Evolutionary conservation across 1,140 invertebrate genomes (phyloP).

Genomic region (Cyclargus thomasi): DNA sequence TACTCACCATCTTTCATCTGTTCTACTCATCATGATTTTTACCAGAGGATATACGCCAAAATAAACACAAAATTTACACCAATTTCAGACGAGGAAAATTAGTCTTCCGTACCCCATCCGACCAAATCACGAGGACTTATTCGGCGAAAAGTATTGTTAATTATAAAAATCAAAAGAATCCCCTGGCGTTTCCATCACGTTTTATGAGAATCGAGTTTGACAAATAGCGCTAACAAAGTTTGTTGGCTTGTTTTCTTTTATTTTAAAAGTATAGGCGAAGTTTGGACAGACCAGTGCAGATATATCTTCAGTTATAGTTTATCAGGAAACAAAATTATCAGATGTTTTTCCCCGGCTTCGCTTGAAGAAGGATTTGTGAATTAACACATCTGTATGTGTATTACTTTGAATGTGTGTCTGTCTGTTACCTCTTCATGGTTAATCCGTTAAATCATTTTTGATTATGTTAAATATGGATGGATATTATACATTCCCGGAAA

Average conservation of each 20-base stretch:
- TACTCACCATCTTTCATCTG: too few species aligned
- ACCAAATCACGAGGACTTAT: not conserved
- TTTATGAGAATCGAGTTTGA: conserved; percentile 2
- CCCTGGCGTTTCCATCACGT: not conserved
- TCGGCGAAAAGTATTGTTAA: not conserved
- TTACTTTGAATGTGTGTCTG: too few species aligned
- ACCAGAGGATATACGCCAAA: too few species aligned
- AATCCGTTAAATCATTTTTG: too few species aligned
- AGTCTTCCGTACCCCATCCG: not conserved
- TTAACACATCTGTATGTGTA: too few species aligned
- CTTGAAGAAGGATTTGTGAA: too few species aligned
- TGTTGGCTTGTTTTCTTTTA: not conserved
- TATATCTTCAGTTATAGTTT: conserved; percentile 3
- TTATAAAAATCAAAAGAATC: not conserved
- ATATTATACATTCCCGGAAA: too few species aligned
- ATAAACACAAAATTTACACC: too few species aligned
- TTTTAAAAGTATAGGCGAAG: not conserved
- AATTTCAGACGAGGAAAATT: too few species aligned
- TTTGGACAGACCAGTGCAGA: not conserved
- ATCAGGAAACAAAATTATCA: not conserved
- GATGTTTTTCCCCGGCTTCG: not conserved
- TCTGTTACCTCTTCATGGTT: too few species aligned
- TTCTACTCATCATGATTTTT: too few species aligned
- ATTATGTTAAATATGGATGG: too few species aligned
- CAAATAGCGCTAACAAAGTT: not conserved